phyloP scores from a whole-genome alignment of 2,888 invertebrate genomes.

The Eueremaeus valkanovi region DNA sequence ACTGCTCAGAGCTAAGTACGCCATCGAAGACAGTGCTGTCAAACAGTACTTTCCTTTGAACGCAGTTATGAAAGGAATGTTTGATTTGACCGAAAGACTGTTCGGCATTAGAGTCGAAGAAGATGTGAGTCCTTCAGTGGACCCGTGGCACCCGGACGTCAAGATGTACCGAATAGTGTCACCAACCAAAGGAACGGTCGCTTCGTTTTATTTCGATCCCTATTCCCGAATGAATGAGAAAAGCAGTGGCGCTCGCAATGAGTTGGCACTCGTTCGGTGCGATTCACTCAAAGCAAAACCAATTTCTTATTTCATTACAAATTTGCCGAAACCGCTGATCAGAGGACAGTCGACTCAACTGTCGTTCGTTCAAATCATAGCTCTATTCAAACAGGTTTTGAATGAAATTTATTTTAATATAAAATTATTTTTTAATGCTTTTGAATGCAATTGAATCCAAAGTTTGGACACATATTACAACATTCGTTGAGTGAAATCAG shows the following conservation, averaged over 20 bases:
- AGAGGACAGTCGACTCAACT: conserved; percentile 49
- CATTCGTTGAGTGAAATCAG: conserved; percentile 75
- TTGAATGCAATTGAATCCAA: conserved; percentile 48
- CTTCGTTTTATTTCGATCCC: conserved; percentile 81
- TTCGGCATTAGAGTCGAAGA: conserved; percentile 61
- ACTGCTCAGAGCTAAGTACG: conserved; percentile 41
- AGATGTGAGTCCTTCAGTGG: conserved; percentile 55
- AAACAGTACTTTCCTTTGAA: conserved; percentile 77
- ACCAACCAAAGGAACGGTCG: conserved; percentile 55
- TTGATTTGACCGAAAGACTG: conserved; percentile 67
- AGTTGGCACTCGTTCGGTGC: conserved; percentile 56
- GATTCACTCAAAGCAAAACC: conserved; percentile 64
- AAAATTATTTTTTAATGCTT: background rate
- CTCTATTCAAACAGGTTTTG: conserved; percentile 20
- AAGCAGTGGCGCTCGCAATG: background rate
- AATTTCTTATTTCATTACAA: conserved; percentile 75
- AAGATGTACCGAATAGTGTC: conserved; percentile 70
- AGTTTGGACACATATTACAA: conserved; percentile 82
- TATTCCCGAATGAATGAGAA: conserved; percentile 64
- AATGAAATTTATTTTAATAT: background rate
- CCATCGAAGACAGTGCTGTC: conserved; percentile 65
- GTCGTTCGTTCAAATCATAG: conserved; percentile 4
- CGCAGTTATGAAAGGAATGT: conserved; percentile 72
- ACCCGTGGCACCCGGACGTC: conserved; percentile 81
- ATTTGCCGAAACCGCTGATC: conserved; percentile 65